Base-by-base conservation (phyloP, 2,888 invertebrate species). In the Odontocolon sp. region DNA sequence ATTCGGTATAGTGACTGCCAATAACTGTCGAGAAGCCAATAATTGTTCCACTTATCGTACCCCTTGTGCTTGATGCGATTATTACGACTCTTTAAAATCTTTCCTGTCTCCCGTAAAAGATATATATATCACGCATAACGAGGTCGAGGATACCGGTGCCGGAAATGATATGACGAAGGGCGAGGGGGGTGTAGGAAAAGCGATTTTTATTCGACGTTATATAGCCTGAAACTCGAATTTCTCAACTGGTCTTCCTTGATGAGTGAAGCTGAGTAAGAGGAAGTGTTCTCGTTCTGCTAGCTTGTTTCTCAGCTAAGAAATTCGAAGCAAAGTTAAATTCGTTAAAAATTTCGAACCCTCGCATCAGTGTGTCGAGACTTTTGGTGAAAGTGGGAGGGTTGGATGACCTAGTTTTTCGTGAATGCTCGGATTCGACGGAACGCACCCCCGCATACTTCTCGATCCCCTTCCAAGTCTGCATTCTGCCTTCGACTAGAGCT, bases 331-430 rank as follows among this genome's bases (percentile, higher is more conserved):
- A 73, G 79, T 81, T 80, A 78, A 82, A 85, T 84, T 83, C 79
- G 72, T 83, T 85, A 81, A 80, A 81, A 85, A 85, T 83, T 80
- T 79, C 75, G 80, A 73, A 78, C 70, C 54, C 71, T 42, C 66
- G 14, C 47, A 21, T 56, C 36, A 61, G 54, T 56, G 57, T 52
- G 56, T 26, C 33, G 38, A 67, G 66, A 67, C 61, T 61, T 71
- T 71, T 33, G 61, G 47, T 47, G 26, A 80, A 80, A 84, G 83
- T 80, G 83, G 74, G 77, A 79, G 79, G 74, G 68, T 78, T 78
- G 47, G 28, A 31, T 76, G 71, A 76, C 76, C 76, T 23, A 76
- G 47, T 76, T 76, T 71, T 16, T 14, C 31, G 52, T 18, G 36
- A n/a, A n/a, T n/a, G n/a, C n/a, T n/a, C n/a, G n/a, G n/a, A n/a